Conservation (phyloP, 1,140 invertebrate species). For the Penaeus chinensis region DNA sequence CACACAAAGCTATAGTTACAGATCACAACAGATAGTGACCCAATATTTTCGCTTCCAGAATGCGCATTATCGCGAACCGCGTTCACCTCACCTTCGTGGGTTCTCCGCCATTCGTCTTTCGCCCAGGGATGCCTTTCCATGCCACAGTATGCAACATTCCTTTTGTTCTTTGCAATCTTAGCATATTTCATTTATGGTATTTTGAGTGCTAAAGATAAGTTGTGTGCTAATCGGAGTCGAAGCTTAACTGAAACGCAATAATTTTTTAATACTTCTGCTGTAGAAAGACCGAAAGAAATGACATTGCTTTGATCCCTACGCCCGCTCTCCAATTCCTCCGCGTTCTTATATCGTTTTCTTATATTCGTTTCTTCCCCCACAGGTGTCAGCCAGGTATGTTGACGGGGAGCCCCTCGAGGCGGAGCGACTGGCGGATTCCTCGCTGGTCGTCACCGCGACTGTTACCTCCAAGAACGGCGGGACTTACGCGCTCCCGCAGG, state of each 20-base stretch:
- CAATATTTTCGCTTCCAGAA: slow-evolving; percentile 3
- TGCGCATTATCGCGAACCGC: slow-evolving; percentile 30
- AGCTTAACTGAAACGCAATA: no score
- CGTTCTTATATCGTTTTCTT: not conserved
- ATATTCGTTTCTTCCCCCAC: not conserved
- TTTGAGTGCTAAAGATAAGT: not conserved
- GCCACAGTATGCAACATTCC: slow-evolving; percentile 68
- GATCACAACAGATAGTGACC: no score
- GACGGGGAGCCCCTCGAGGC: slow-evolving; percentile 49
- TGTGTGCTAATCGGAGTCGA: no score
- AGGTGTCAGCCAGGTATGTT: slow-evolving; percentile 56
- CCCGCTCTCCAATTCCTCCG: no score
- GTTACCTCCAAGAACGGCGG: slow-evolving; percentile 8
- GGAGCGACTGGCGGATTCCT: slow-evolving; percentile 37
- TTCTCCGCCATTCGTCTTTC: slow-evolving; percentile 71
- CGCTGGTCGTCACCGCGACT: slow-evolving; percentile 38
- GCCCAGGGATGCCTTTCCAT: slow-evolving; percentile 72
- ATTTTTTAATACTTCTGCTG: no score
- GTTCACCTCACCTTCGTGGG: slow-evolving; percentile 72
- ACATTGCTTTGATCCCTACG: no score
- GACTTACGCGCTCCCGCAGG: slow-evolving; percentile 32
- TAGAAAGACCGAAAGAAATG: no score
- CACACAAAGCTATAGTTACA: no score
- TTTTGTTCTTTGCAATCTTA: not conserved
- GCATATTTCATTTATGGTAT: not conserved